Conservation (phyloP, 2,888 invertebrate genomes). For the Nomada ruficornis region DNA sequence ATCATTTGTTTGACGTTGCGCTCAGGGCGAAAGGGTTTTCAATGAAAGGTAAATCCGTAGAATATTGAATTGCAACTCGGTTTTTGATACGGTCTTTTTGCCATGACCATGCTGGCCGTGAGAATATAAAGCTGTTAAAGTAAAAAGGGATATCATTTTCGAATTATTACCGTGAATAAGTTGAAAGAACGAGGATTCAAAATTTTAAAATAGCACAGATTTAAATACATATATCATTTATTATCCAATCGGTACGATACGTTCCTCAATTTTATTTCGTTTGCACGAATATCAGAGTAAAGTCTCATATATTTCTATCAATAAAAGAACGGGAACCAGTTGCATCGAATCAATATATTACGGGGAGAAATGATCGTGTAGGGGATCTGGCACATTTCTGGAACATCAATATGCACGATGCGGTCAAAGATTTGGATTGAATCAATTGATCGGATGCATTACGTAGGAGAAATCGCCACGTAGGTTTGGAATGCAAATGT, state of each 20-base stretch:
- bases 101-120: too few relatives aligned
- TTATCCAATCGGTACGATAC: too few relatives aligned
- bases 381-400: constrained; percentile 26
- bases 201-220: too few relatives aligned
- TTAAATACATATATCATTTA: too few relatives aligned
- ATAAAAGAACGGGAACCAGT: background rate
- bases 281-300: background rate
- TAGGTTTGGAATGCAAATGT: constrained; percentile 72
- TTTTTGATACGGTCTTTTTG: constrained; percentile 14
- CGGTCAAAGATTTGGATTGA: constrained; percentile 67
- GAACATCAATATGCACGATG: constrained; percentile 56
- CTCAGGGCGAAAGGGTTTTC: background rate
- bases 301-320: background rate
- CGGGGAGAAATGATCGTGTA: background rate
- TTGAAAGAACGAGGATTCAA: too few relatives aligned
- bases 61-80: constrained; percentile 3
- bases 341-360: constrained; percentile 4
- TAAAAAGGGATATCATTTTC: background rate
- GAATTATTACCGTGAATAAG: too few relatives aligned
- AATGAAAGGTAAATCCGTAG: background rate
- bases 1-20: constrained; percentile 1
- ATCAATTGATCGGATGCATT: constrained; percentile 70
- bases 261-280: too few relatives aligned
- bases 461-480: constrained; percentile 56
- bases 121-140: background rate